phyloP scores from a whole-genome alignment of 2,888 invertebrate species.

The Calameuta idolon region DNA sequence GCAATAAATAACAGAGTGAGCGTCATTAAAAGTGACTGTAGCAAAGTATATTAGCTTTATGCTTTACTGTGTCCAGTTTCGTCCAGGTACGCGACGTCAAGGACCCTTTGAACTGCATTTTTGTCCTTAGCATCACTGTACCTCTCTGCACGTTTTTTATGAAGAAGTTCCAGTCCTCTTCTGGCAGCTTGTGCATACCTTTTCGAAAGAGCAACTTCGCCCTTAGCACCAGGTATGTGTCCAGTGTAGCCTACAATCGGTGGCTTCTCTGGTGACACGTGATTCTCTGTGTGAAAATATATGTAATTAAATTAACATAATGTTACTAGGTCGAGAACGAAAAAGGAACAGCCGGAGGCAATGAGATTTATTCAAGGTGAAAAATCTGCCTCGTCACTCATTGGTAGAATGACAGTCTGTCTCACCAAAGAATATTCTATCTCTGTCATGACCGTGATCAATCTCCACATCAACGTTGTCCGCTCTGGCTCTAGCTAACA shows the following conservation, averaged over 20 bases:
- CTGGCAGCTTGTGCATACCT: constrained; percentile 77
- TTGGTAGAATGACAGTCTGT: not conserved
- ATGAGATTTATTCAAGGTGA: not conserved
- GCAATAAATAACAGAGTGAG: not conserved
- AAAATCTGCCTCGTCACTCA: not conserved
- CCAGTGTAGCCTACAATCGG: constrained; percentile 82
- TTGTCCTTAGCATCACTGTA: constrained; percentile 23
- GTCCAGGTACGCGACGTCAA: constrained; percentile 42
- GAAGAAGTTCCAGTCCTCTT: constrained; percentile 73
- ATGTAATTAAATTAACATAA: not conserved
- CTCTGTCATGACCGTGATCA: constrained; percentile 48
- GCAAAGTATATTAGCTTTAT: constrained; percentile 14
- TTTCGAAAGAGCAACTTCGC: constrained; percentile 77
- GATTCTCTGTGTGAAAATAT: constrained; percentile 65
- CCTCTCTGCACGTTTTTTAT: constrained; percentile 70
- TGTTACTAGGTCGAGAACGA: not conserved
- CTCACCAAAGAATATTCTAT: constrained; percentile 49
- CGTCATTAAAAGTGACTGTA: not conserved
- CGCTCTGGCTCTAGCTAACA: constrained; percentile 50
- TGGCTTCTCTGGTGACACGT: constrained; percentile 75
- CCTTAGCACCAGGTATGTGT: constrained; percentile 77
- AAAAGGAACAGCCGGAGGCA: not conserved
- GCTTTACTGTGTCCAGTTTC: constrained; percentile 39
- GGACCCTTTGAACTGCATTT: constrained; percentile 37
- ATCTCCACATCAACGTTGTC: constrained; percentile 53